phyloP scores from a whole-genome alignment of 2,888 invertebrate genomes.

The Hetaerina titia region DNA sequence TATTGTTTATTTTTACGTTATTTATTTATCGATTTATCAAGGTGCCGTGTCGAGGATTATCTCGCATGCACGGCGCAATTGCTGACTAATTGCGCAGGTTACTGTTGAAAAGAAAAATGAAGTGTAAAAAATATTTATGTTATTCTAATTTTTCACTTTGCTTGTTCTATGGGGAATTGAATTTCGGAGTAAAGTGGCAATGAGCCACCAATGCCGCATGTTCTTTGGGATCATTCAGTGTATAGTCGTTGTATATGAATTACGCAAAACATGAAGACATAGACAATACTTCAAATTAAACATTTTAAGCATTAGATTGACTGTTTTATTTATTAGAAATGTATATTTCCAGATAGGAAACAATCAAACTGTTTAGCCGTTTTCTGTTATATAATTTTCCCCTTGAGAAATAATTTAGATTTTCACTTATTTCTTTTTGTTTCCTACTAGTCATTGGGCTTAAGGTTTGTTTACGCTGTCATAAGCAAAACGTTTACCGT shows the following conservation, averaged over 20 bases:
- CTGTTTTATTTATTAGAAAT: background rate
- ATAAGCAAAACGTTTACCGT: no score
- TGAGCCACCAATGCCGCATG: background rate
- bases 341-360: no score
- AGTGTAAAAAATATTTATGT: background rate
- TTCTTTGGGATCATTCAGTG: slow-evolving; percentile 37
- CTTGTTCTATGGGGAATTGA: background rate
- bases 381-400: no score
- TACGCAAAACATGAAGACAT: slow-evolving; percentile 37
- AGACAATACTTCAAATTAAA: slow-evolving; percentile 61
- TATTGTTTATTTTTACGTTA: background rate
- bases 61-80: background rate
- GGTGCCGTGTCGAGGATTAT: background rate
- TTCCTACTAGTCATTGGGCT: no score
- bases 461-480: no score
- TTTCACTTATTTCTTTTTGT: no score
- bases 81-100: background rate
- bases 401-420: no score
- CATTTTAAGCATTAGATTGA: background rate
- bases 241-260: slow-evolving; percentile 62
- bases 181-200: background rate
- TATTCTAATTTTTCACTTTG: background rate
- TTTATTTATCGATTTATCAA: background rate
- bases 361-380: no score
- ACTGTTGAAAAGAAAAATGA: background rate